Evolutionary conservation across 2,797 vertebrate species (phyloP).

Genomic region (Mormyrops boulengeri): DNA sequence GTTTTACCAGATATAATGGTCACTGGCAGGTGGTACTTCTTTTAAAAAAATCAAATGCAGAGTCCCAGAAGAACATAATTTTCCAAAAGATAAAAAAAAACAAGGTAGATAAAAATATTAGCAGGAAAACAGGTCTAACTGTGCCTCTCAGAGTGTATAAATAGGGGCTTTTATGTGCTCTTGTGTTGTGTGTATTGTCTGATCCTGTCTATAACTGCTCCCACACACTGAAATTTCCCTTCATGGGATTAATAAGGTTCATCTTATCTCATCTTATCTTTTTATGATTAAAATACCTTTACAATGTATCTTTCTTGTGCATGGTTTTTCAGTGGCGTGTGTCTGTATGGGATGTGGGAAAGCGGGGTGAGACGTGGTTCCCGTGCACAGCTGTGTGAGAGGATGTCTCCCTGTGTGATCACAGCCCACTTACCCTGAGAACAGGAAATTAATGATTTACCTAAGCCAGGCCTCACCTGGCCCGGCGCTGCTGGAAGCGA

Average conservation of each 20-base stretch:
- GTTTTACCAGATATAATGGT: not conserved
- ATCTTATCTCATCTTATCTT: not conserved
- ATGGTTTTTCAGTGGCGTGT: not conserved
- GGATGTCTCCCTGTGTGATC: slow-evolving; percentile 60
- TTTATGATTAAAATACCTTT: not conserved
- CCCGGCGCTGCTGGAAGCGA: slow-evolving; percentile 34
- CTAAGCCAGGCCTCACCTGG: slow-evolving; percentile 65
- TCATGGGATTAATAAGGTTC: not conserved
- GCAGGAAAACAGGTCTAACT: not conserved
- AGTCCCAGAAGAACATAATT: slow-evolving; percentile 5
- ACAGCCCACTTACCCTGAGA: slow-evolving; percentile 47
- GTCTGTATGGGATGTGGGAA: slow-evolving; percentile 11
- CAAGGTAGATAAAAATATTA: not conserved
- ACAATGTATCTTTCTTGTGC: not conserved
- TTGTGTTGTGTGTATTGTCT: not conserved
- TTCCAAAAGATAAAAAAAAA: not conserved
- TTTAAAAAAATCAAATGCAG: not conserved
- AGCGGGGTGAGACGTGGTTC: not conserved
- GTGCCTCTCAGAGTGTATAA: not conserved
- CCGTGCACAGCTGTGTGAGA: slow-evolving; percentile 56
- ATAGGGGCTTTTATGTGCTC: not conserved
- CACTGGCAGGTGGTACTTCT: slow-evolving; percentile 6
- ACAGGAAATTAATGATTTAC: slow-evolving; percentile 63
- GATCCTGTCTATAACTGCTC: not conserved
- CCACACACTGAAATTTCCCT: not conserved